phyloP scores from a whole-genome alignment of 2,113 vertebrate genomes.

The Nycticorax nycticorax region DNA sequence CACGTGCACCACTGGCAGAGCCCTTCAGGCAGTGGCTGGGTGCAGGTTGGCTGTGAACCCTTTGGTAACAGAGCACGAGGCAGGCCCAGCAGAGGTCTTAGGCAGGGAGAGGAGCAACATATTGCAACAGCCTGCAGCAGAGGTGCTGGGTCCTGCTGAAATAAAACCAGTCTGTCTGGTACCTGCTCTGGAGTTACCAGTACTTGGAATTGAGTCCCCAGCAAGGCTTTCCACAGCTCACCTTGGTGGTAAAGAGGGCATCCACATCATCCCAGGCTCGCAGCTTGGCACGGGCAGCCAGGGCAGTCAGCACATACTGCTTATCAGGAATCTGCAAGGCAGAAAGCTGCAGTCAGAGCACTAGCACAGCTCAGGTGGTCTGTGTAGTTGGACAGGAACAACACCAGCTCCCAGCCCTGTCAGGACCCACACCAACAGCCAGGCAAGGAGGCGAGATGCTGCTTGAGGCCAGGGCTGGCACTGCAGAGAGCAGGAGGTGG shows the following conservation, averaged over 20 bases:
- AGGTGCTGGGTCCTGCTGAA: background rate
- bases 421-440: background rate
- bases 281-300: slow-evolving; percentile 91
- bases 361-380: background rate
- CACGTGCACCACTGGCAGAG: background rate
- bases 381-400: background rate
- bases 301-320: slow-evolving; percentile 88
- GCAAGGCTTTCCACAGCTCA: slow-evolving; percentile 29
- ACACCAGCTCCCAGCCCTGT: background rate
- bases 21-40: background rate
- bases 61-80: background rate
- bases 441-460: background rate
- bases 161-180: background rate
- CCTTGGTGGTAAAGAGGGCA: slow-evolving; percentile 88
- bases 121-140: background rate
- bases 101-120: background rate
- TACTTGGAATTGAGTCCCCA: background rate
- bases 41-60: background rate
- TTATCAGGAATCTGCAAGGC: slow-evolving; percentile 90
- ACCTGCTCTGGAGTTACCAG: background rate
- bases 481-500: background rate
- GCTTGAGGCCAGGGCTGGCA: background rate
- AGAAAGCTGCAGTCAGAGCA: slow-evolving; percentile 11
- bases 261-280: slow-evolving; percentile 93
- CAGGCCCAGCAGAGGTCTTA: background rate